Percentiles rank a stretch among this genome's conserved stretches.
Evolutionary conservation across 2,113 vertebrate genomes (phyloP).

Genomic region (Casuarius casuarius): DNA sequence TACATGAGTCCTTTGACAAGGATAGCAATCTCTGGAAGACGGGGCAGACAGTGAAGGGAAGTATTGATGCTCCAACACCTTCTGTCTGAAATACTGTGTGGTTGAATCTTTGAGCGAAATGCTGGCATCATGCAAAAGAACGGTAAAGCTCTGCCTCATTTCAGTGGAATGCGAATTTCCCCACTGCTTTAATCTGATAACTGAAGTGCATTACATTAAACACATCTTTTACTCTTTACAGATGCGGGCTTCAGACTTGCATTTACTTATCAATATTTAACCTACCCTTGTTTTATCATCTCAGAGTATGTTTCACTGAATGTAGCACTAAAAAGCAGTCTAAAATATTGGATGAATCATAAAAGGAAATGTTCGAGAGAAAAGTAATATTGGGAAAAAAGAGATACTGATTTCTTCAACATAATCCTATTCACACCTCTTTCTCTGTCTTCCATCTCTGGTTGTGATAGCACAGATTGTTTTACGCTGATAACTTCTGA

Average conservation of each 20-base stretch:
- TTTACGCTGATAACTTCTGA: neutral
- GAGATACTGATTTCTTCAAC: neutral
- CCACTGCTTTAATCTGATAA: neutral
- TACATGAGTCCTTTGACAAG: neutral
- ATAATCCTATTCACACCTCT: neutral
- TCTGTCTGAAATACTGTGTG: neutral
- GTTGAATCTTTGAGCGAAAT: neutral
- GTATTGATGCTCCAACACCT: neutral
- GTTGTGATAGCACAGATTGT: neutral
- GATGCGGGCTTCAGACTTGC: neutral
- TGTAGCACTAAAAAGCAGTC: neutral
- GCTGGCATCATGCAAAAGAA: neutral
- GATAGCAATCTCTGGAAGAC: neutral
- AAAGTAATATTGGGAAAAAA: neutral
- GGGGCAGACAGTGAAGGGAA: neutral
- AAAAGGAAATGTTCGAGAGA: neutral
- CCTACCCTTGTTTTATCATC: neutral
- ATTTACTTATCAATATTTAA: neutral
- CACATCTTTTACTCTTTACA: neutral
- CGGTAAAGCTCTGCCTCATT: neutral
- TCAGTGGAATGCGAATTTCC: neutral
- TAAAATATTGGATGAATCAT: neutral
- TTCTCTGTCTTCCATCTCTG: neutral
- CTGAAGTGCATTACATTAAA: neutral
- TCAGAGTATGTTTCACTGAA: neutral